Conservation (phyloP, 2,797 vertebrate genomes). For the Stomatorhinus walkeri region DNA sequence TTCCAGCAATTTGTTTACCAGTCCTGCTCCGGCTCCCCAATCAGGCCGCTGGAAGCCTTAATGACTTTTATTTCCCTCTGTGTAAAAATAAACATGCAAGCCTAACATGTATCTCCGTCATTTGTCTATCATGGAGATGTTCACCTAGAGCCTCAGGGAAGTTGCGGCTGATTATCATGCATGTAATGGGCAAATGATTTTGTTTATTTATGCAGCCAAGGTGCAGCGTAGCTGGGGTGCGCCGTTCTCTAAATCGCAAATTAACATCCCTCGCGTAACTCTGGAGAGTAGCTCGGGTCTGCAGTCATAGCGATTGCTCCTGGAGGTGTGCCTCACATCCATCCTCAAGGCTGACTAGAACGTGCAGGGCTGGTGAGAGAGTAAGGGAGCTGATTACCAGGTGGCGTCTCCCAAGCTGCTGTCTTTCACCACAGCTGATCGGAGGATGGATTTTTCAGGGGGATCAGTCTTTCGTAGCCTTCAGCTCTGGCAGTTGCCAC, state of each 20-base stretch:
- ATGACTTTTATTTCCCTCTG: not conserved
- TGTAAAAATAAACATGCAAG: slow-evolving; percentile 1
- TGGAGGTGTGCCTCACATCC: not conserved
- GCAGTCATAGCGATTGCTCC: not conserved
- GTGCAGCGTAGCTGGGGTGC: not conserved
- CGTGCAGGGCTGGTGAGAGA: not conserved
- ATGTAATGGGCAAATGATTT: slow-evolving; percentile 5
- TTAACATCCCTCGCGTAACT: not conserved
- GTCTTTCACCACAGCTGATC: not conserved
- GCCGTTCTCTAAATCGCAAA: not conserved
- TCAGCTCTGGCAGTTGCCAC: not conserved
- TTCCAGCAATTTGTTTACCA: not conserved
- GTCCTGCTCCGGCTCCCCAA: not conserved
- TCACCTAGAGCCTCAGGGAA: not conserved
- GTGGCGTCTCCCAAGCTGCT: not conserved
- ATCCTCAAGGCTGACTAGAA: not conserved
- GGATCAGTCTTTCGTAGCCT: not conserved
- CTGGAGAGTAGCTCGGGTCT: not conserved
- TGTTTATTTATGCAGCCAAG: not conserved
- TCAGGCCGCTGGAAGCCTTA: not conserved
- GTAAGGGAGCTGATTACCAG: not conserved
- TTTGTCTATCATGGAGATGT: not conserved
- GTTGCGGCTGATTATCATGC: not conserved
- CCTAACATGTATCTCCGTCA: not conserved
- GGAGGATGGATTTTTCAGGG: slow-evolving; percentile 13